Base-by-base conservation (phyloP, 2,113 vertebrate species). In the Athene cunicularia region DNA sequence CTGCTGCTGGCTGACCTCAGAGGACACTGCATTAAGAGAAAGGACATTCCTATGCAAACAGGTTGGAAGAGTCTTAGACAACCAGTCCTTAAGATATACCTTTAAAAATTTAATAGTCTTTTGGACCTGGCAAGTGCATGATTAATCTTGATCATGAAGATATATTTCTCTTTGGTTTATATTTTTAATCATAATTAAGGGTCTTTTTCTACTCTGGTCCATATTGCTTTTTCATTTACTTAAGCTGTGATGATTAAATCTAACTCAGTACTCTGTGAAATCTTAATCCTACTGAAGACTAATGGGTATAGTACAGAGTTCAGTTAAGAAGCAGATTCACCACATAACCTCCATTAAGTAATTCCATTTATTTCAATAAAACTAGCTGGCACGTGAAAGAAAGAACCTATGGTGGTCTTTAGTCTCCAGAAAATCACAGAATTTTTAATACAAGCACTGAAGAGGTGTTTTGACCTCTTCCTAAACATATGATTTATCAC, bases 281-380 rank as follows among this genome's bases (percentile, higher is more conserved):
- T 84, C 58, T 90, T 86, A 92, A 53, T 95, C 47, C 45, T 75
- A 66, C n/a, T 81, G 39, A 95, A 96, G 60, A 93, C 52, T 86
- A 94, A 94, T 89, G 45, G 66, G 27, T 56, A 60, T 56, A 79
- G 64, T 72, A 87, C 90, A 92, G 45, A 95, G 92, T 82, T 94
- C 91, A 85, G 60, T 91, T 91, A 95, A 91, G 90, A 86, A 86
- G 86, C 47, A 92, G 88, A 92, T 92, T 96, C 92, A 77, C 80
- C 72, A 86, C 28, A 50, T 95, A 95, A 95, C 83, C 92, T 88
- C 76, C 37, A 87, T 92, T 95, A 86, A 95, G 39, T 81, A 95
- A 85, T 86, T 91, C 64, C 35, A 96, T 96, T 96, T 93, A 81
- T 96, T 96, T 96, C 68, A 91, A 92, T 94, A 94, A 94, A 92